phyloP scores from a whole-genome alignment of 2,888 invertebrate genomes.

The Xylocampa areola region DNA sequence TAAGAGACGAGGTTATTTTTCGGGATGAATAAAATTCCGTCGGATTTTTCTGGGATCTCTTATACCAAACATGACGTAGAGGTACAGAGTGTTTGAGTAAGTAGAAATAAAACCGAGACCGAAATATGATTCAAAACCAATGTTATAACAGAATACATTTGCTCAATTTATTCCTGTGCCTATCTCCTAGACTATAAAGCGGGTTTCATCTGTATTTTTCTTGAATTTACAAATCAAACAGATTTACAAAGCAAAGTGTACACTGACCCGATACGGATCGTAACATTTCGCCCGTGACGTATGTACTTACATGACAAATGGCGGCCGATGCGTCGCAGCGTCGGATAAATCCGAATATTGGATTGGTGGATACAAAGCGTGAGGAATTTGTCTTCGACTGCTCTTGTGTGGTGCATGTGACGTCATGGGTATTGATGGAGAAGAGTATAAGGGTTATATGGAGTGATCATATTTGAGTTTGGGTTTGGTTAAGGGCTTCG shows the following conservation, averaged over 20 bases:
- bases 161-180: too few relatives aligned
- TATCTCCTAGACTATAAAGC: too few relatives aligned
- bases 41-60: constrained; percentile 30
- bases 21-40: constrained; percentile 37
- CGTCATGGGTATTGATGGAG: constrained; percentile 17
- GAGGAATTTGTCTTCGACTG: constrained; percentile 39
- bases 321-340: constrained; percentile 35
- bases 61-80: constrained; percentile 1
- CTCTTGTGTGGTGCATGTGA: constrained; percentile 38
- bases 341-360: constrained; percentile 43
- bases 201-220: neutral
- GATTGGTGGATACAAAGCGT: constrained; percentile 53
- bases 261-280: too few relatives aligned
- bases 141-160: too few relatives aligned
- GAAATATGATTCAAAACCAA: neutral
- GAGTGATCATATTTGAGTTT: neutral
- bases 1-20: constrained; percentile 36
- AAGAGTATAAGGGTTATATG: neutral
- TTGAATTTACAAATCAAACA: constrained; percentile 1
- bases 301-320: constrained; percentile 40
- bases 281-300: constrained; percentile 13
- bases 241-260: constrained; percentile 1
- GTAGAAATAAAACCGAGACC: neutral
- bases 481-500: neutral
- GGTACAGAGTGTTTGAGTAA: neutral